Percentiles rank a stretch among this genome's conserved stretches.
Conservation (phyloP, 1,140 invertebrate species). For the Dolichoris vasculosae region DNA sequence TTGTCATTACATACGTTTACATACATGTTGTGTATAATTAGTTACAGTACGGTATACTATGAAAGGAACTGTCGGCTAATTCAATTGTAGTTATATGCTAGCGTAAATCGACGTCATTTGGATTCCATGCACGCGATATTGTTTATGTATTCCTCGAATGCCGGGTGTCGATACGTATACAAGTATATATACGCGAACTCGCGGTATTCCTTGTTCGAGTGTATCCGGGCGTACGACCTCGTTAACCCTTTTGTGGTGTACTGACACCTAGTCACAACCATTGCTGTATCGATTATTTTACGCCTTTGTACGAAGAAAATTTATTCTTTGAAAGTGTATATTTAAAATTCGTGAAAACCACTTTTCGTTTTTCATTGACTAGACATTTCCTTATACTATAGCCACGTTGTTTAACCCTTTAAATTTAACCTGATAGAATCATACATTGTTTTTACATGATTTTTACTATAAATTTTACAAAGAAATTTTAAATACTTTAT, state of each 20-base stretch:
- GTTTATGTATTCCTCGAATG: constrained; percentile 16
- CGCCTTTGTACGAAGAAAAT: not conserved
- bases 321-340: not conserved
- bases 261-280: not conserved
- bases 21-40: not conserved
- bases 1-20: too few relatives aligned
- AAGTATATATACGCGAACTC: not conserved
- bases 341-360: not conserved
- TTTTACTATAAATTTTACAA: too few relatives aligned
- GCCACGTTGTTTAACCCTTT: too few relatives aligned
- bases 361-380: too few relatives aligned
- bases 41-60: not conserved
- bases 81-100: not conserved
- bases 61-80: not conserved
- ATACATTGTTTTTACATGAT: too few relatives aligned
- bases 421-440: too few relatives aligned
- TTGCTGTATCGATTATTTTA: not conserved
- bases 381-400: too few relatives aligned
- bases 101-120: constrained; percentile 14
- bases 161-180: not conserved
- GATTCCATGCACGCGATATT: not conserved
- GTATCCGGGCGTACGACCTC: not conserved
- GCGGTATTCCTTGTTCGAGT: not conserved
- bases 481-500: too few relatives aligned
- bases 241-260: not conserved